Conservation (phyloP, 92 coral and sea anemone species). For the Porites lobata region DNA sequence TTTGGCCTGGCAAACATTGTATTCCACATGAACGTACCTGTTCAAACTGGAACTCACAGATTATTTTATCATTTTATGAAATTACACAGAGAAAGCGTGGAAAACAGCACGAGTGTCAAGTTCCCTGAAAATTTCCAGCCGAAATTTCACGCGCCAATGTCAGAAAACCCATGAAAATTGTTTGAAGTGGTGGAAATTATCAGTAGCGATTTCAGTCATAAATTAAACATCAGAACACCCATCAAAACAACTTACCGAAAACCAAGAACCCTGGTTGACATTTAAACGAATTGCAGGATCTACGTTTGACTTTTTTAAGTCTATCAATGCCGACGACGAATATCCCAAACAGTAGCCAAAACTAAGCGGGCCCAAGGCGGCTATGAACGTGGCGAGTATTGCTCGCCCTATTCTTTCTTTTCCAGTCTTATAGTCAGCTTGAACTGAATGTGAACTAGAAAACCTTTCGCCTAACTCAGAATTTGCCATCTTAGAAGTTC, state of each 20-base stretch:
- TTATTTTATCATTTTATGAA: no score
- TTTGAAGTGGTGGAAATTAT: background rate
- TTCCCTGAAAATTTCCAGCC: no score
- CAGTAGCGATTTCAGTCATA: background rate
- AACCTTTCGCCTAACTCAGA: background rate
- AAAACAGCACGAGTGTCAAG: no score
- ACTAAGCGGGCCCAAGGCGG: slow-evolving; percentile 73
- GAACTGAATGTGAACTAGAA: background rate
- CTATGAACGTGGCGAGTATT: slow-evolving; percentile 64
- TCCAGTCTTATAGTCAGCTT: background rate
- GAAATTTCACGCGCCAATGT: no score
- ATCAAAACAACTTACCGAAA: slow-evolving; percentile 67
- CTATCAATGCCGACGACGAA: slow-evolving; percentile 78
- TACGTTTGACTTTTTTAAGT: slow-evolving; percentile 38
- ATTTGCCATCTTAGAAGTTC: background rate
- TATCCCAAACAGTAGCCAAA: slow-evolving; percentile 79
- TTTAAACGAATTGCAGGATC: slow-evolving; percentile 44
- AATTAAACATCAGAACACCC: background rate
- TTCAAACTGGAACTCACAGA: no score
- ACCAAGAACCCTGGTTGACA: slow-evolving; percentile 64
- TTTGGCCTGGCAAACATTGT: no score
- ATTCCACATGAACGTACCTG: no score
- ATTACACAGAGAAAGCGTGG: no score
- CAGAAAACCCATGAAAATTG: no score
- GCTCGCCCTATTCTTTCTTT: background rate